Evolutionary conservation across 2,113 vertebrate genomes (phyloP).

Genomic region (Bungarus multicinctus): DNA sequence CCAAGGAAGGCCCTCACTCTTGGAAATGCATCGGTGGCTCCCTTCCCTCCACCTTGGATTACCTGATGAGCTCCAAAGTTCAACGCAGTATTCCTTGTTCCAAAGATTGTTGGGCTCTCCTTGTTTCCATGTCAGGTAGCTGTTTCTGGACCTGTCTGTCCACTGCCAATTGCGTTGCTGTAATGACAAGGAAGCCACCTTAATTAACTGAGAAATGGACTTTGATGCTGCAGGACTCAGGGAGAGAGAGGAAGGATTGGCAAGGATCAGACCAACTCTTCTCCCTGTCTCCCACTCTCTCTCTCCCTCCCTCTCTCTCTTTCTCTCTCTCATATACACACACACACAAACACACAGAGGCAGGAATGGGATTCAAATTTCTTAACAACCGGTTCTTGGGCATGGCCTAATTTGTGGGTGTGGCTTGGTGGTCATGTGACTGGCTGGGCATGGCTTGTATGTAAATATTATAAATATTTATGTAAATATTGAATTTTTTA

Average conservation of each 20-base stretch:
- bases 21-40: accelerated
- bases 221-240: not conserved
- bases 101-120: accelerated
- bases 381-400: too few relatives aligned
- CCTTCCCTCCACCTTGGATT: not conserved
- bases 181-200: not conserved
- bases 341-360: too few relatives aligned
- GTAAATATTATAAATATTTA: too few relatives aligned
- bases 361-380: too few relatives aligned
- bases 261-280: not conserved
- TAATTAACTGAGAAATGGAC: not conserved
- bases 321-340: too few relatives aligned
- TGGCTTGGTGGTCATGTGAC: too few relatives aligned
- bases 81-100: not conserved
- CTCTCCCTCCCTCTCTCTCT: accelerated
- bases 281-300: too few relatives aligned
- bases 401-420: too few relatives aligned
- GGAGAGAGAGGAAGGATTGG: not conserved
- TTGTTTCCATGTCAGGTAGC: not conserved
- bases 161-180: not conserved
- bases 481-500: too few relatives aligned
- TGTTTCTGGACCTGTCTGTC: not conserved
- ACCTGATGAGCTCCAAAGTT: not conserved
- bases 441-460: too few relatives aligned
- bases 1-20: not conserved